Base-by-base conservation (phyloP, 2,888 invertebrate genomes). In the Sialis lutaria region DNA sequence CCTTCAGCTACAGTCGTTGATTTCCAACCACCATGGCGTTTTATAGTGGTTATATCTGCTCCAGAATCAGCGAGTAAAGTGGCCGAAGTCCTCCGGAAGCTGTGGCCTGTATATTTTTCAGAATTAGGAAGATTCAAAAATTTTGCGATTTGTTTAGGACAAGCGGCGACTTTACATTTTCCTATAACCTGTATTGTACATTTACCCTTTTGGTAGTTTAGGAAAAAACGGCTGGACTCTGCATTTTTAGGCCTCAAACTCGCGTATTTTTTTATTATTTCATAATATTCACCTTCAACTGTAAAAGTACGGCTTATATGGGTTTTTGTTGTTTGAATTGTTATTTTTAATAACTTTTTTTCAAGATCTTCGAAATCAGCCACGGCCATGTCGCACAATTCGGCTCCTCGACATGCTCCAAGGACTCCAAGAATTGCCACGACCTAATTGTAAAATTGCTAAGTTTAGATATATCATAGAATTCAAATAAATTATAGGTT, bases 61-160 rank as follows among this genome's bases (percentile, higher is more conserved):
- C 45, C 45, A n/a, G 45, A 4, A 42, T 51, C 46, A 5, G 46
- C 49, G 2, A 49, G 35, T 35, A 51, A 32, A 8, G 49, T 45
- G 1, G 48, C 43, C 6, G 51, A 51, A 12, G 48, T 45, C 31
- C 49, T 9, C 9, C 51, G 41, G 34, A 51, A 48, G 9, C 45
- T 13, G 42, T 51, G 50, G n/a, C 51, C 51, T n/a, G 50, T 50
- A 35, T 51, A 51, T 6, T 33, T n/a, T 6, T 47, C 44, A 34
- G 33, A 6, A 12, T 47, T 32, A 4, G 41, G 33, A 6, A 47
- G 33, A 6, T 35, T 10, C 7, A 42, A n/a, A 10, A 13, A 47
- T 10, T 4, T 33, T 7, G 47, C 47, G 6, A 47, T 42, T 22
- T 9, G 8, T 12, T 41, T 35, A 9, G 47, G 47, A 9, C 42